Conservation (phyloP, 2,797 vertebrate species). For the Naso thynnoides region DNA sequence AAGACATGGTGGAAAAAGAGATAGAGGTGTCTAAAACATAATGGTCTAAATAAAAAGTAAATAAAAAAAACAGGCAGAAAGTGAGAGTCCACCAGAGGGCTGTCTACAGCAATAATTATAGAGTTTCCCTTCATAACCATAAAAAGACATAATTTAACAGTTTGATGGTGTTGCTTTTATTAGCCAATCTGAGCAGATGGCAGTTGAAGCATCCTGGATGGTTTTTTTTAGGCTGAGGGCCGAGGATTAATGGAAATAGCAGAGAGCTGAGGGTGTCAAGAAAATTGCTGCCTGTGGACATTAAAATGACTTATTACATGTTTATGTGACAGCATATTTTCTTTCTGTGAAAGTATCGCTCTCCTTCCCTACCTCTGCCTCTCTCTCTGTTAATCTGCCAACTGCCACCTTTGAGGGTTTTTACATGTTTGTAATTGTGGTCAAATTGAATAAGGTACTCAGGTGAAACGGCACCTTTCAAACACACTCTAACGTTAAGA, state of each 20-base stretch:
- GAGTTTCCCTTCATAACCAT: constrained; percentile 70
- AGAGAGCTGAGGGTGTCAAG: constrained; percentile 55
- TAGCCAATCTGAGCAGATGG: constrained; percentile 80
- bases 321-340: constrained; percentile 55
- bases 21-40: constrained; percentile 3
- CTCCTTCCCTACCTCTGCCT: not conserved
- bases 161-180: constrained; percentile 78
- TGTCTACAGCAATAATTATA: constrained; percentile 51
- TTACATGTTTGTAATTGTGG: constrained; percentile 47
- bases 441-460: constrained; percentile 10
- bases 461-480: not conserved
- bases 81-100: constrained; percentile 42
- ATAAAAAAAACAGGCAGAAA: constrained; percentile 2
- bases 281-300: constrained; percentile 62
- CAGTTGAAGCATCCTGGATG: constrained; percentile 54
- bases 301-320: constrained; percentile 70
- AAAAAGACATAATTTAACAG: constrained; percentile 80
- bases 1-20: not conserved
- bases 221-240: constrained; percentile 67
- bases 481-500: not conserved
- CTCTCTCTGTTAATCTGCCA: constrained; percentile 1
- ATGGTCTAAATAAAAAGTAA: too few species aligned
- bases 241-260: constrained; percentile 75
- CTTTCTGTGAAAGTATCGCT: constrained; percentile 32
- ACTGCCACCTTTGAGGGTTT: constrained; percentile 35